Evolutionary conservation across 1,140 invertebrate genomes (phyloP), one percentile per base, ranked within the genome.

Genomic region (Drosophila erecta): DNA sequence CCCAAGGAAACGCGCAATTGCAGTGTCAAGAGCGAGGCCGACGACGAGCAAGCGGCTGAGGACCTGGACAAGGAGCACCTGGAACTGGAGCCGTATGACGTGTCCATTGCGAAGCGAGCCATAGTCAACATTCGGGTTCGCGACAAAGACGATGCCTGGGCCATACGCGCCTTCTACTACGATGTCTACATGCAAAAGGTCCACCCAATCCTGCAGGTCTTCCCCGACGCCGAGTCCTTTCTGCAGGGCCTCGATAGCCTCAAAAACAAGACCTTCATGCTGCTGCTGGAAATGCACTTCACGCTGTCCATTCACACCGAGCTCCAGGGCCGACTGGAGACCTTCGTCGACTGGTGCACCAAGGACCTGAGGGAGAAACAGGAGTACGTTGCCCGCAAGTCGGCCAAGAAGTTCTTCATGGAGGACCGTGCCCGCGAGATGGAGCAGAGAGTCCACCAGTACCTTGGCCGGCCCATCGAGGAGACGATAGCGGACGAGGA

Each of bases 71-170:
- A 37, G 27, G 75, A 70, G 33, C 54, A 54, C 12, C 11, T 57
- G 14, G 61, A 78, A 24, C 17, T 41, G 3, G 65, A 77, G 40
- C 71, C 54, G 3, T 27, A 47, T 1, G 61, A 90, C 33, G 61
- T 81, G 12, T 91, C 87, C 0, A 92, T 92, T 43, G 76, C 84
- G 1, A 92, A 90, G 62, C 84, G 91, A 2, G 11, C 33, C 17
- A 79, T 60, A 6, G 81, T 90, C 2, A 92, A 92, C 33, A 91
- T 92, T 49, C 85, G 90, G 0, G 74, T 85, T 4, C 66, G 91
- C 1, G 90, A 91, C 33, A 84, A 85, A 27, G 91, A 92, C 15
- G 90, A 92, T 53, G 91, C 90, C 5, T 92, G 91, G 91, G 91
- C 91, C 41, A 91, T 92, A 37, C 79, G 90, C 1, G 22, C 69